Percentiles rank a stretch among this genome's conserved stretches.
Evolutionary conservation across 1,140 invertebrate genomes (phyloP).

Genomic region (Chironomus striatipennis): DNA sequence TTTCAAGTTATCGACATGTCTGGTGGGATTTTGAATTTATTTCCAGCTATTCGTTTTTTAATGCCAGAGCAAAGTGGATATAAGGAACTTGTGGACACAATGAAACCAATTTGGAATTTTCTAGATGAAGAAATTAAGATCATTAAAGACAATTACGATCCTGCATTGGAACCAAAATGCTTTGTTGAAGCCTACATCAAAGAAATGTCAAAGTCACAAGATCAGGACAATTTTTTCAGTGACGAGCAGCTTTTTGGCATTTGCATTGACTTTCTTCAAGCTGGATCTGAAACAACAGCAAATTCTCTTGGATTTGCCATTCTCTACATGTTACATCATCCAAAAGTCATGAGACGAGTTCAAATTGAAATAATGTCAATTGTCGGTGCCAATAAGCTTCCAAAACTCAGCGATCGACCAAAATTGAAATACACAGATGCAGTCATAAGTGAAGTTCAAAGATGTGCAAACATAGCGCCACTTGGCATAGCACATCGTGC

Average conservation of each 20-base stretch:
- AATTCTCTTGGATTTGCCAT: conserved; percentile 54
- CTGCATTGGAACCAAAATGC: conserved; percentile 26
- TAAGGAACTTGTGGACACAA: conserved; percentile 41
- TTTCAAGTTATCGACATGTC: conserved; percentile 54
- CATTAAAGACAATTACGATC: conserved; percentile 29
- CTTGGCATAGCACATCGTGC: conserved; percentile 42
- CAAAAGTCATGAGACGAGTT: conserved; percentile 53
- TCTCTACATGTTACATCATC: conserved; percentile 54
- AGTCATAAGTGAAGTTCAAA: conserved; percentile 50
- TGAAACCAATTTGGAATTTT: conserved; percentile 42
- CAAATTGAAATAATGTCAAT: conserved; percentile 59
- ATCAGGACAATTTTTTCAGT: conserved; percentile 31
- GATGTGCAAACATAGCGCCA: conserved; percentile 49
- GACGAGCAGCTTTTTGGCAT: conserved; percentile 56
- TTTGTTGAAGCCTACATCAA: conserved; percentile 29
- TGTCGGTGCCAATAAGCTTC: conserved; percentile 48
- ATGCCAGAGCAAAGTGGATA: conserved; percentile 51
- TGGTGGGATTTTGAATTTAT: conserved; percentile 55
- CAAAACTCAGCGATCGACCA: conserved; percentile 48
- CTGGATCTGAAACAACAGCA: conserved; percentile 59
- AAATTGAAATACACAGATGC: conserved; percentile 56
- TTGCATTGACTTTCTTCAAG: conserved; percentile 60
- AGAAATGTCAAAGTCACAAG: conserved; percentile 26
- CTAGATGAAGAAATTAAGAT: conserved; percentile 36
- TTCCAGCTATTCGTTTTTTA: conserved; percentile 54